Conservation (phyloP, 92 coral and sea anemone genomes). For the Zoanthus solanderi region DNA sequence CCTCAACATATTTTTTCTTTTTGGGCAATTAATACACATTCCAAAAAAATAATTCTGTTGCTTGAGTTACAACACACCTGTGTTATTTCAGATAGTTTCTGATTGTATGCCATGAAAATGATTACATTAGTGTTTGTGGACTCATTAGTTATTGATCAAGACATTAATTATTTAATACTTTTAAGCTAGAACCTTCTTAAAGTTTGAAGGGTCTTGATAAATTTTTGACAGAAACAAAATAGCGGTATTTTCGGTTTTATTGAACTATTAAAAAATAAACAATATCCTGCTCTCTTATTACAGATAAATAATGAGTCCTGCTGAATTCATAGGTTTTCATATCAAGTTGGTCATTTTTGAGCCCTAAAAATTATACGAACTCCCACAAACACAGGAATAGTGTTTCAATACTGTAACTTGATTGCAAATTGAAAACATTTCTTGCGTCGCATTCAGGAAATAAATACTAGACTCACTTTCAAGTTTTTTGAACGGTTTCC, state of each 20-base stretch:
- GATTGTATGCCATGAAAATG: not conserved
- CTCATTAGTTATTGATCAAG: slow-evolving; percentile 21
- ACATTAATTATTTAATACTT: slow-evolving; percentile 30
- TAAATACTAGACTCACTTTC: not conserved
- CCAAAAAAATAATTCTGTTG: no score
- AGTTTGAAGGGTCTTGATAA: not conserved
- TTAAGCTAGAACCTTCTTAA: not conserved
- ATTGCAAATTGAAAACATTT: slow-evolving; percentile 5
- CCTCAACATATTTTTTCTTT: no score
- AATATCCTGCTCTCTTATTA: not conserved
- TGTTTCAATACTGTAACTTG: not conserved
- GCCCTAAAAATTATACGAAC: not conserved
- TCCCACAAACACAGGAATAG: not conserved
- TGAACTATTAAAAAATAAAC: not conserved
- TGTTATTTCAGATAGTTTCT: no score
- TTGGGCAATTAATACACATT: no score
- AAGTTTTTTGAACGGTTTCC: not conserved
- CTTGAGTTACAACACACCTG: no score
- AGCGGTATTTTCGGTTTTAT: not conserved
- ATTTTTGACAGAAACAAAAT: not conserved
- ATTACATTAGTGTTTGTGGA: no score
- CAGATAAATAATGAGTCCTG: not conserved
- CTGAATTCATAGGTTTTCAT: not conserved
- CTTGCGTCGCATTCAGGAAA: not conserved
- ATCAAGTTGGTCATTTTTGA: not conserved